Evolutionary conservation across 2,113 vertebrate species (phyloP).

Genomic region (Thinocorus orbignyianus): DNA sequence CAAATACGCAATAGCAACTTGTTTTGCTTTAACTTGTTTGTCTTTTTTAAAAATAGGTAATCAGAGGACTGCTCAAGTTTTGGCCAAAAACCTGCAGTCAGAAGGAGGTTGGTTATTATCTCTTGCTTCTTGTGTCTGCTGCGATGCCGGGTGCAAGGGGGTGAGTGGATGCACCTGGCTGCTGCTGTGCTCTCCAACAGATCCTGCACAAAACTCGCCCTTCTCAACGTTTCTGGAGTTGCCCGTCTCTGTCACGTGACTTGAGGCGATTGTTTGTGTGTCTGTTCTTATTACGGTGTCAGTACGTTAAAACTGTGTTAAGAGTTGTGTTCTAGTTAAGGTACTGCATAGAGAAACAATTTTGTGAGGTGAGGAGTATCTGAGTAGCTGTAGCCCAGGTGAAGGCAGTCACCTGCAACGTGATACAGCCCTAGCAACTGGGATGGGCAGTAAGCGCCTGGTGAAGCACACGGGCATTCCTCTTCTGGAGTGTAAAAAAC

Average conservation of each 20-base stretch:
- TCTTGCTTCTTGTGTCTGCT: not conserved
- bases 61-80: constrained; percentile 93
- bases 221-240: not conserved
- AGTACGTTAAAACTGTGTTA: not conserved
- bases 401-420: not conserved
- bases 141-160: not conserved
- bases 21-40: constrained; percentile 13
- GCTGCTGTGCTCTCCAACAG: not conserved
- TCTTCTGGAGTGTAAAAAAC: not conserved
- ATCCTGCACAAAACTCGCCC: not conserved
- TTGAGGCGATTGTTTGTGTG: not conserved
- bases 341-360: not conserved
- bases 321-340: not conserved
- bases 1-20: not conserved
- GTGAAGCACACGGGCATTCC: not conserved
- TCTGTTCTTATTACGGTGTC: not conserved
- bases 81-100: constrained; percentile 99
- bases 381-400: not conserved
- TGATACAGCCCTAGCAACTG: not conserved
- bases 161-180: not conserved
- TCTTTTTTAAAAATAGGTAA: constrained; percentile 80
- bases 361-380: not conserved
- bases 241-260: not conserved
- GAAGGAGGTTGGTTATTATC: constrained; percentile 86
- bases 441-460: not conserved